phyloP scores from a whole-genome alignment of 1,140 invertebrate genomes.

The Drosophila kohkoa region DNA sequence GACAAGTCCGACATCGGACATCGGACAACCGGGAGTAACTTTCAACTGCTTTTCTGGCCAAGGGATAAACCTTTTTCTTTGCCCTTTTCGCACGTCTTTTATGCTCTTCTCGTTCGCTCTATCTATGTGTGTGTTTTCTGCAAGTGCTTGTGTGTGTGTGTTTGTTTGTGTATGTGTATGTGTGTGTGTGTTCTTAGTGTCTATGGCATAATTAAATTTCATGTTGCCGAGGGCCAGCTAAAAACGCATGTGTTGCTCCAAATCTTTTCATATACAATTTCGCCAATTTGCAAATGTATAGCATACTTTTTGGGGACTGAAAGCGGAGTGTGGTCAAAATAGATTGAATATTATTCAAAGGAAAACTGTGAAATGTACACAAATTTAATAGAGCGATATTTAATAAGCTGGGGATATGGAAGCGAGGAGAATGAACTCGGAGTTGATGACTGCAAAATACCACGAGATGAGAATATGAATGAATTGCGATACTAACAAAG shows the following conservation, averaged over 20 bases:
- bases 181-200: slow-evolving; percentile 46
- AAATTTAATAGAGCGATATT: neutral
- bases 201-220: slow-evolving; percentile 80
- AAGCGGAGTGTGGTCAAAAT: neutral
- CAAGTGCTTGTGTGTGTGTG: slow-evolving; percentile 10
- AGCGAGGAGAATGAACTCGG: neutral
- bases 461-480: neutral
- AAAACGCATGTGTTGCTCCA: slow-evolving; percentile 34
- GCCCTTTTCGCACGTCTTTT: slow-evolving; percentile 59
- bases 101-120: slow-evolving; percentile 7
- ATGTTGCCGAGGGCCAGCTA: slow-evolving; percentile 56
- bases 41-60: neutral
- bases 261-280: slow-evolving; percentile 46
- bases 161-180: neutral
- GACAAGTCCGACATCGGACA: slow-evolving; percentile 4
- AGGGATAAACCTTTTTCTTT: slow-evolving; percentile 73
- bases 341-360: neutral
- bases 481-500: too few relatives aligned
- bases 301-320: slow-evolving; percentile 31
- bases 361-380: neutral
- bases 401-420: neutral
- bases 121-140: neutral
- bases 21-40: slow-evolving; percentile 1
- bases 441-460: neutral
- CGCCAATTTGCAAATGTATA: slow-evolving; percentile 42